Percentiles rank a stretch among this genome's conserved stretches.
Conservation (phyloP, 2,888 invertebrate genomes). For the Apeira syringaria region DNA sequence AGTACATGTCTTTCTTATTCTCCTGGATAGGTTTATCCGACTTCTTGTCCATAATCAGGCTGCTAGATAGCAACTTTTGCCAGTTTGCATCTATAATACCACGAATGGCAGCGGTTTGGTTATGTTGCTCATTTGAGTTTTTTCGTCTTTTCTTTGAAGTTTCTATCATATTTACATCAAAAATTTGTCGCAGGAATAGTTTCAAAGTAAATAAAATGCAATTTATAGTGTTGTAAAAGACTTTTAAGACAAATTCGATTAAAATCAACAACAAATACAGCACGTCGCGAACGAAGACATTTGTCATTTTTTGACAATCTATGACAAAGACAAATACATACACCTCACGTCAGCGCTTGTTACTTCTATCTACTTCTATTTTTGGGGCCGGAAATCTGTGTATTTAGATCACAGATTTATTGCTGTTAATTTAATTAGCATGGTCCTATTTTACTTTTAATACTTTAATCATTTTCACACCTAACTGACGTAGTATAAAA, state of each 20-base stretch:
- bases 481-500: too few species aligned
- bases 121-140: conserved; percentile 44
- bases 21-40: conserved; percentile 48
- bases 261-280: conserved; percentile 56
- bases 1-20: conserved; percentile 49
- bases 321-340: neutral
- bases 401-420: too few species aligned
- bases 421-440: too few species aligned
- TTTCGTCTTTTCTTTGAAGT: conserved; percentile 60
- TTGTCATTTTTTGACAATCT: conserved; percentile 56
- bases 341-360: too few species aligned
- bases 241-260: conserved; percentile 51
- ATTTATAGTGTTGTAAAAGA: conserved; percentile 40
- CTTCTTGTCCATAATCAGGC: conserved; percentile 58
- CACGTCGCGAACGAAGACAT: conserved; percentile 45
- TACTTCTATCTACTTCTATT: too few species aligned
- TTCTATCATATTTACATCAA: conserved; percentile 66
- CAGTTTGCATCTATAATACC: conserved; percentile 71
- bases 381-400: too few species aligned
- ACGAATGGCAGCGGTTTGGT: conserved; percentile 55
- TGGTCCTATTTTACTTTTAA: too few species aligned
- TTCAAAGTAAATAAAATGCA: conserved; percentile 39
- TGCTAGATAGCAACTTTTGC: conserved; percentile 65
- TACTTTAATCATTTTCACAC: too few species aligned
- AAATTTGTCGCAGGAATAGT: conserved; percentile 39